Base-by-base conservation (phyloP, 2,113 vertebrate species). In the Typhlomys cinereus region DNA sequence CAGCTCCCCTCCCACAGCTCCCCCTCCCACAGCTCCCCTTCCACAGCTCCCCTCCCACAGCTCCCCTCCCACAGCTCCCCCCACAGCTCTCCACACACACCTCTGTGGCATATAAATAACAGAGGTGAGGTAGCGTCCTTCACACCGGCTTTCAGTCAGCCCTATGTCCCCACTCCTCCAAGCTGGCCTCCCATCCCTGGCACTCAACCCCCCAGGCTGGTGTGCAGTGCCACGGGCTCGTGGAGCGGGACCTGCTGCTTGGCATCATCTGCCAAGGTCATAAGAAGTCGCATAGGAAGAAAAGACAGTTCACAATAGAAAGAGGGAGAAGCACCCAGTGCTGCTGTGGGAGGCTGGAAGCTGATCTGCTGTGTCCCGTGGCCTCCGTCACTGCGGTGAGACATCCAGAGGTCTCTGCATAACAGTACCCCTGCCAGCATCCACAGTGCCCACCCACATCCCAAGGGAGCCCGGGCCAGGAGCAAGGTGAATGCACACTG, bases 261-360 rank as follows among this genome's bases (percentile, higher is more conserved):
- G 91, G 92, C 81, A 88, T 83, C 93, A 96, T 82, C 87, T 90
- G 92, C 74, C 78, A 92, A 78, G 87, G 81, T 94, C 70, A 92
- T 48, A n/a, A 79, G 52, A 50, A 21, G 66, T 46, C 41, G 5
- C 61, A 84, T 31, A 29, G 36, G 57, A 61, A 52, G n/a, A 80
- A 92, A 91, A 70, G 70, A 85, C 27, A 8, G 70, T 89, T 92
- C 90, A 92, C 50, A 84, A 91, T 89, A 80, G 93, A 93, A 71
- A 48, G 39, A 71, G 90, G n/a, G 36, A n/a, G 59, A 93, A 74
- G 50, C 85, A 80, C 84, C 78, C 82, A 88, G 61, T 85, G 83
- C 29, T 92, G 36, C 18, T 79, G 44, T 52, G n/a, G n/a, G 50
- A 85, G 64, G 94, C 57, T 44, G 88, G 21, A 92, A 41, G 39